Evolutionary conservation across 2,113 vertebrate species (phyloP), one percentile per base, ranked within the genome.

Genomic region (Strigops habroptila): DNA sequence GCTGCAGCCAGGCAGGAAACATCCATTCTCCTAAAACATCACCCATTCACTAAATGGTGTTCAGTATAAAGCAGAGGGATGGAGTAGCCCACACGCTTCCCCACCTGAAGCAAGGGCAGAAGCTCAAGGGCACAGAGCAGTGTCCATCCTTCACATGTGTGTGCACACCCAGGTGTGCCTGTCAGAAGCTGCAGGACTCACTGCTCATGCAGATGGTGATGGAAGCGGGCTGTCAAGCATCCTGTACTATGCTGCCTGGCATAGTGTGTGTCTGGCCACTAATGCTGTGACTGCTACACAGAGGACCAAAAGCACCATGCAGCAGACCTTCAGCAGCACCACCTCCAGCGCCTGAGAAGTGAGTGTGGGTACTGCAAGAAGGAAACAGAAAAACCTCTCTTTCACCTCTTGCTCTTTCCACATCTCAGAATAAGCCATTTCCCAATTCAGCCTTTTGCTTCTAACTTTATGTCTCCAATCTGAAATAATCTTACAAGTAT

Each of bases 131-230:
- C 59, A 39, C 14, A 30, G 60, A 52, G 69, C n/a, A 22, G 30
- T 1, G 2, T 28, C 48, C 68, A 31, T 31, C 64, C 67, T 37
- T n/a, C 37, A 16, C 2, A 1, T 5, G 21, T 21, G 28, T 0
- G 3, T 18, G 46, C 62, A 63, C 39, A 12, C 60, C 21, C 30
- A 31, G 2, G 24, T 7, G 65, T 33, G 37, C 77, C 63, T 37
- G 39, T 39, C 44, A 31, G 53, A 53, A 46, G 63, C 31, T 12
- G 46, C 62, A 75, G 69, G 24, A 59, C 18, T 41, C 71, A 41
- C 13, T 5, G 31, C 46, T 64, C 37, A 53, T n/a, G 37, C 63
- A 77, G 82, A 64, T 23, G 48, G 63, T 21, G 74, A 76, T 33
- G 14, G 79, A 73, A 86, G 12, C 5, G 41, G 62, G 23, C 24